Percentiles rank a stretch among this genome's conserved stretches.
phyloP scores from a whole-genome alignment of 2,888 invertebrate species.

The Stegophylla sp. region DNA sequence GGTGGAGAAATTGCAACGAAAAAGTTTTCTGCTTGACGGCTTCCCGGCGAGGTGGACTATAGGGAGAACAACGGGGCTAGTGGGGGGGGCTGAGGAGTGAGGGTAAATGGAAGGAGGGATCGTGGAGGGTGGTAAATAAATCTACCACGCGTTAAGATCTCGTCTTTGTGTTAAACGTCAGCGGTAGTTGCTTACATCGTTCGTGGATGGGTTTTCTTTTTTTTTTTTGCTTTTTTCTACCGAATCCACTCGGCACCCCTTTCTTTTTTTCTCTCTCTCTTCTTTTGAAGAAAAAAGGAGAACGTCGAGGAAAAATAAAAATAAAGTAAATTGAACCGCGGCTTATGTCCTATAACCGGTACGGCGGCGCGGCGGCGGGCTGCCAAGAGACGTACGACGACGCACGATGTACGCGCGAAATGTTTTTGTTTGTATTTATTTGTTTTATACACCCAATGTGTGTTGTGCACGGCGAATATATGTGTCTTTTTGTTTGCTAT shows the following conservation, averaged over 20 bases:
- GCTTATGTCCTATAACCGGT: background rate
- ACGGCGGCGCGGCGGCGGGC: background rate
- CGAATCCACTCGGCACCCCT: background rate
- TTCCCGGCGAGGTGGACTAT: background rate
- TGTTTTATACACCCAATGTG: too few relatives aligned
- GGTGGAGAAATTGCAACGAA: slow-evolving; percentile 34
- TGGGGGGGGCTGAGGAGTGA: background rate
- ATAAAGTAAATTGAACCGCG: background rate
- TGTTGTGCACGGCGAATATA: too few relatives aligned
- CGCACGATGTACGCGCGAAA: too few relatives aligned
- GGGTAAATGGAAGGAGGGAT: too few relatives aligned
- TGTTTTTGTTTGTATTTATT: too few relatives aligned
- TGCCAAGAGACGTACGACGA: too few relatives aligned
- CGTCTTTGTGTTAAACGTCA: slow-evolving; percentile 44
- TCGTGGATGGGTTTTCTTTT: background rate
- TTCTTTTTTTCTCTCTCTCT: background rate
- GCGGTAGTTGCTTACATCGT: slow-evolving; percentile 4
- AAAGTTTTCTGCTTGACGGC: slow-evolving; percentile 59
- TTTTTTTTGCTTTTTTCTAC: background rate
- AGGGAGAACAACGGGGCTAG: background rate
- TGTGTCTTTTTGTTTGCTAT: background rate
- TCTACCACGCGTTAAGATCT: slow-evolving; percentile 53
- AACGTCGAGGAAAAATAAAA: background rate
- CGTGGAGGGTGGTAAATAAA: slow-evolving; percentile 58
- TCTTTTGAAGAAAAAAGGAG: too few relatives aligned